Percentiles rank a stretch among this genome's conserved stretches.
phyloP scores from a whole-genome alignment of 2,113 vertebrate genomes.

The Planiliza haematocheilus region DNA sequence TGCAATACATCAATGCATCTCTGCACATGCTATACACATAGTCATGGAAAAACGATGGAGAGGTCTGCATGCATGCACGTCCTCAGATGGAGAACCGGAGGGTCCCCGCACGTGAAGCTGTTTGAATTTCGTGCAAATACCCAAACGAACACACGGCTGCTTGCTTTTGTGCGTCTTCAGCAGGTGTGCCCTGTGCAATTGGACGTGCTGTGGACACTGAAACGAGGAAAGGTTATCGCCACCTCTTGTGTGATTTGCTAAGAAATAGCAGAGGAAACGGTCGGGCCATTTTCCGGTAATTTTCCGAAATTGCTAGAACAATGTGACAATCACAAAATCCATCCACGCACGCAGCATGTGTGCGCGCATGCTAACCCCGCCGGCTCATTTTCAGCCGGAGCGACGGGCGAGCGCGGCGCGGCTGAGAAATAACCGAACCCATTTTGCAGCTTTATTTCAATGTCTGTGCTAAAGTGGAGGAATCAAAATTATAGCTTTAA shows the following conservation, averaged over 20 bases:
- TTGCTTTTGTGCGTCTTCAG: neutral
- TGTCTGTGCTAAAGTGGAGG: too few species aligned
- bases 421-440: neutral
- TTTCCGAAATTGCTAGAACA: neutral
- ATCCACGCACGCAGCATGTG: neutral
- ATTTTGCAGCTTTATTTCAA: neutral
- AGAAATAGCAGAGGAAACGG: neutral
- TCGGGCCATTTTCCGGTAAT: neutral
- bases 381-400: neutral
- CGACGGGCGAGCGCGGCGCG: too few species aligned
- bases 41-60: too few species aligned
- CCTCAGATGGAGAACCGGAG: neutral
- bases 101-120: neutral
- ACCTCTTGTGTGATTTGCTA: neutral
- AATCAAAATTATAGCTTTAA: neutral
- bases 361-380: neutral
- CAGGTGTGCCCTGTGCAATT: neutral
- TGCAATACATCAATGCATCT: neutral
- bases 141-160: neutral
- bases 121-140: neutral
- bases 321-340: neutral
- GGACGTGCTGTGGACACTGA: too few species aligned
- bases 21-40: too few species aligned
- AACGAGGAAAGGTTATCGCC: neutral
- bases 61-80: neutral